These are phyloP conservation scores for Gymnarchus niloticus DNA, from an alignment of 2,113 vertebrate species.

Conservation along the genomic window DNA sequence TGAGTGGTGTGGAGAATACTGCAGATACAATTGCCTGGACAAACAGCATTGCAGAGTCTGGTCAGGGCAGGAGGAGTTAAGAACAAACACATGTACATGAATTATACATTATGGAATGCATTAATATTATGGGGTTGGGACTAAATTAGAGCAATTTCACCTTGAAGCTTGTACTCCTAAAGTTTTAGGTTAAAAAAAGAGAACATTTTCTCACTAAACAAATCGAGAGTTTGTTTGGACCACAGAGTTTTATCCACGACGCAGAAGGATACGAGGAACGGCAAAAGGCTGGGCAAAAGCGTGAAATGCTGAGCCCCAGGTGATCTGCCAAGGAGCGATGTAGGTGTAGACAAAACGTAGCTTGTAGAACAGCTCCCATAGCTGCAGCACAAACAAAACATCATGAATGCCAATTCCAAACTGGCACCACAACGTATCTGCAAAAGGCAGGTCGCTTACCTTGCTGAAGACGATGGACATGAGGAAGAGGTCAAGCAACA, in stretches of 20 bases:
- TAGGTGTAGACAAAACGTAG: conserved; percentile 95
- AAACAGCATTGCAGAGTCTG: conserved; percentile 85
- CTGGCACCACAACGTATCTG: not conserved
- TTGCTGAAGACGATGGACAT: conserved; percentile 98
- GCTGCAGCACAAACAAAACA: conserved; percentile 50
- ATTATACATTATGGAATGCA: not conserved
- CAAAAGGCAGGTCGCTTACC: conserved; percentile 54
- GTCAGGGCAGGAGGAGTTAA: conserved; percentile 51
- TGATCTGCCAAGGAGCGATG: conserved; percentile 96
- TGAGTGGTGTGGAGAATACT: conserved; percentile 79
- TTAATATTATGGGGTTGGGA: not conserved
- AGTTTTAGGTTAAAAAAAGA: not conserved
- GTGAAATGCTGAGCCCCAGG: conserved; percentile 97
- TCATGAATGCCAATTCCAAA: not conserved
- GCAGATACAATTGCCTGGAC: conserved; percentile 78
- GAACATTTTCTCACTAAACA: not conserved
- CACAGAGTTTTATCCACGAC: not conserved
- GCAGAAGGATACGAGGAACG: conserved; percentile 95
- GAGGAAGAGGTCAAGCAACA: conserved; percentile 93
- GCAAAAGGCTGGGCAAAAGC: conserved; percentile 97
- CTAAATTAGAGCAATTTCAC: not conserved
- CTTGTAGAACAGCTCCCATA: conserved; percentile 97
- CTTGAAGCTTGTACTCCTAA: not conserved
- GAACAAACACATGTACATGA: conserved; percentile 36
- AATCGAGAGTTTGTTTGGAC: not conserved